A percentile compares a stretch with the other conserved stretches of the same genome.
These are phyloP conservation scores for Ondatra zibethicus DNA, from an alignment of 2,113 vertebrate species.

Conservation along the genomic window DNA sequence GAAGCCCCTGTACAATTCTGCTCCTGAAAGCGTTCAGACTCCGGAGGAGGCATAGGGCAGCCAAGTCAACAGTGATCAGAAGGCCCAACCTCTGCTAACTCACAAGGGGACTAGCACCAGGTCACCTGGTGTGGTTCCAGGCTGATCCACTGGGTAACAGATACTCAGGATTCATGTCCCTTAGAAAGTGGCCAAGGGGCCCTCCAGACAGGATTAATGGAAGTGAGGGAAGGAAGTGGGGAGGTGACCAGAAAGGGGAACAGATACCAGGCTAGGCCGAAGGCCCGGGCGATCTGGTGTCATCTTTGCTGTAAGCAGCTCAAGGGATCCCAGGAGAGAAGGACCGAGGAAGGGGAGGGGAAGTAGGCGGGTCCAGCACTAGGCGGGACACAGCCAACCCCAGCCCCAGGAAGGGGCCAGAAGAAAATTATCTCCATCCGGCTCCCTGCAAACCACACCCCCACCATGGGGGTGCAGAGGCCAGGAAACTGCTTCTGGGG, in stretches of 20 bases:
- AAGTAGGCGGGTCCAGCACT: background rate
- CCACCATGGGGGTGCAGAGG: too few relatives aligned
- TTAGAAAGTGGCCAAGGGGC: background rate
- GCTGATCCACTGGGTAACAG: background rate
- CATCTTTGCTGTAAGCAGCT: background rate
- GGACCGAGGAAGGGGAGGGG: background rate
- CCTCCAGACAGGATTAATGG: background rate
- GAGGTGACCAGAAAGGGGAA: background rate
- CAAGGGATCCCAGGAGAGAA: background rate
- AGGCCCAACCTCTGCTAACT: background rate
- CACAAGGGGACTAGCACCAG: background rate
- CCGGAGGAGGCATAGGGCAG: too few relatives aligned
- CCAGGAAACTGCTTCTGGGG: background rate
- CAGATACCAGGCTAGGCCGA: background rate
- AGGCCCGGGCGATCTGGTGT: background rate
- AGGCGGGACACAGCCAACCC: background rate
- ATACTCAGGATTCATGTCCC: background rate
- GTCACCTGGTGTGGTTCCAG: background rate
- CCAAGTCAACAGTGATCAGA: background rate
- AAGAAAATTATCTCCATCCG: background rate
- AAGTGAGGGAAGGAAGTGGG: too few relatives aligned
- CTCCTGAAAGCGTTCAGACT: background rate
- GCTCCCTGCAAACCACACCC: background rate
- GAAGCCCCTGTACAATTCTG: fast-evolving
- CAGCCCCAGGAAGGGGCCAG: background rate